Percentiles rank a stretch among this genome's conserved stretches.
phyloP scores from a whole-genome alignment of 1,140 invertebrate genomes.

The Oppia nitens region DNA sequence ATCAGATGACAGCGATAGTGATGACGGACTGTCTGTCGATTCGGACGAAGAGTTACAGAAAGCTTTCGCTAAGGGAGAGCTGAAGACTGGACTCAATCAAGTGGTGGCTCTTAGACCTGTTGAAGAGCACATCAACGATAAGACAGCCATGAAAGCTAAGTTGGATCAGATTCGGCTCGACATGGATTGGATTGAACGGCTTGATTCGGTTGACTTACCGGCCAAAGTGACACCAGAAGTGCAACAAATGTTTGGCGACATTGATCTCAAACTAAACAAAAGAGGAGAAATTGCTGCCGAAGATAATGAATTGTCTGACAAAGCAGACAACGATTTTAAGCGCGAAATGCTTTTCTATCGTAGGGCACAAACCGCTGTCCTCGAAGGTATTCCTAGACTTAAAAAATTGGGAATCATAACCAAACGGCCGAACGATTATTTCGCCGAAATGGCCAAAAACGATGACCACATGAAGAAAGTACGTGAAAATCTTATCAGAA shows the following conservation, averaged over 20 bases:
- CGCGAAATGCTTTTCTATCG: conserved; percentile 76
- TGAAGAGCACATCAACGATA: conserved; percentile 31
- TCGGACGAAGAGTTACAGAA: conserved; percentile 48
- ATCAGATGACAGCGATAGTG: neutral
- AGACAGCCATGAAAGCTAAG: conserved; percentile 43
- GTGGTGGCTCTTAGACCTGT: conserved; percentile 31
- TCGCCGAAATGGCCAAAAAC: conserved; percentile 96
- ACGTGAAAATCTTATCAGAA: conserved; percentile 58
- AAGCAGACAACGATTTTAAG: conserved; percentile 79
- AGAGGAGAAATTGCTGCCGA: conserved; percentile 44
- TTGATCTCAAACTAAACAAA: conserved; percentile 33
- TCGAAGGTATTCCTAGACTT: conserved; percentile 54
- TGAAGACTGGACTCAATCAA: conserved; percentile 63
- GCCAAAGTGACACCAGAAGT: conserved; percentile 65
- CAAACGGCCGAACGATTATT: conserved; percentile 82
- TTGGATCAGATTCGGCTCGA: conserved; percentile 48
- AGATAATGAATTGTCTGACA: conserved; percentile 43
- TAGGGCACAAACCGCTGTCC: conserved; percentile 70
- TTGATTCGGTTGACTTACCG: conserved; percentile 54
- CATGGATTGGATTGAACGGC: conserved; percentile 63
- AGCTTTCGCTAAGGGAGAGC: conserved; percentile 54
- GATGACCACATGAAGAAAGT: conserved; percentile 95
- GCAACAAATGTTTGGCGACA: conserved; percentile 31
- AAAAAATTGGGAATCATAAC: conserved; percentile 46
- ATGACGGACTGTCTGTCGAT: neutral